These are phyloP conservation scores for Syngnathus scovelli DNA, from an alignment of 2,113 vertebrate species.

Conservation along the genomic window DNA sequence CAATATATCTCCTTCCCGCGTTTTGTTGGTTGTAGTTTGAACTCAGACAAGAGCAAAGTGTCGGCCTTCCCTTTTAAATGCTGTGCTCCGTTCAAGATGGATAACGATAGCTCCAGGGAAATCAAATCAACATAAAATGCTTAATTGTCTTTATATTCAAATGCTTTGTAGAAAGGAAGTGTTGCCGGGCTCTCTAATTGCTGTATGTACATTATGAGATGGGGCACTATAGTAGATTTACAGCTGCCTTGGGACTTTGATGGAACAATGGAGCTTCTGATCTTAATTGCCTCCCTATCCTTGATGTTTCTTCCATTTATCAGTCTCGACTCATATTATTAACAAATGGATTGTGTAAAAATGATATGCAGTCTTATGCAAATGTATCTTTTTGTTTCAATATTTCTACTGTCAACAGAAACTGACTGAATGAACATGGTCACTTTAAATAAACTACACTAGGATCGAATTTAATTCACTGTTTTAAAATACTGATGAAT, in stretches of 20 bases:
- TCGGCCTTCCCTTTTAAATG: constrained; percentile 52
- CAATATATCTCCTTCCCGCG: constrained; percentile 52
- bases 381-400: not conserved
- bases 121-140: constrained; percentile 65
- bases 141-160: constrained; percentile 68
- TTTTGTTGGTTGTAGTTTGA: constrained; percentile 54
- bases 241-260: constrained; percentile 36
- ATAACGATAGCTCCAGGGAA: constrained; percentile 56
- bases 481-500: not conserved
- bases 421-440: not conserved
- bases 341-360: not conserved
- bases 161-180: constrained; percentile 48
- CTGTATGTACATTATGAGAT: constrained; percentile 33
- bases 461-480: not conserved
- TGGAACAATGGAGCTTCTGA: constrained; percentile 33
- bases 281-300: constrained; percentile 35
- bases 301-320: constrained; percentile 13
- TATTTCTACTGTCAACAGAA: not conserved
- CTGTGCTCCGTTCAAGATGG: constrained; percentile 46
- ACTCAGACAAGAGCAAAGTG: constrained; percentile 42
- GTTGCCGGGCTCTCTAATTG: constrained; percentile 50
- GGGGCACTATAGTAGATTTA: constrained; percentile 41
- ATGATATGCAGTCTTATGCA: not conserved
- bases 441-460: not conserved
- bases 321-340: not conserved